A percentile compares a stretch with the other conserved stretches of the same genome.
phyloP scores from a whole-genome alignment of 1,140 invertebrate species.

The Drosophila bocqueti region DNA sequence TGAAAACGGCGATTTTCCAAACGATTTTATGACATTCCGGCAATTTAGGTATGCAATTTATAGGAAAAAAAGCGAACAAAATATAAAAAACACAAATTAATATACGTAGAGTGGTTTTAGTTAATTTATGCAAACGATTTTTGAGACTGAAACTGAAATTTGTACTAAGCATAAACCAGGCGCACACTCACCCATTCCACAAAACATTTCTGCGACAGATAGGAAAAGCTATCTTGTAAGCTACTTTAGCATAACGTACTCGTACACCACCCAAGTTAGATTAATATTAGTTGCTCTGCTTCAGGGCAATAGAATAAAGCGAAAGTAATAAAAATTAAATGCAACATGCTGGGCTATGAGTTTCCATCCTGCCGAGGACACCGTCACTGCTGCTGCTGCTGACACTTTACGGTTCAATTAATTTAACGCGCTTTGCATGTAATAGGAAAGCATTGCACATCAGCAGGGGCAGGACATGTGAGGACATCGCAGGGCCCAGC shows the following conservation, averaged over 20 bases:
- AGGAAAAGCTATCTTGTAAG: constrained; percentile 33
- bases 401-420: constrained; percentile 79
- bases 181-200: constrained; percentile 44
- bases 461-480: constrained; percentile 41
- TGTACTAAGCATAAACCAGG: constrained; percentile 73
- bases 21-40: constrained; percentile 54
- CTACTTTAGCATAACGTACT: constrained; percentile 34
- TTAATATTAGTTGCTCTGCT: constrained; percentile 66
- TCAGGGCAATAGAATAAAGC: constrained; percentile 70
- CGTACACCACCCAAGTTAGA: constrained; percentile 34
- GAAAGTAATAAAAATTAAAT: constrained; percentile 73
- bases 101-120: constrained; percentile 65
- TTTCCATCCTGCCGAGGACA: constrained; percentile 9
- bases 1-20: constrained; percentile 56
- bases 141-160: constrained; percentile 83
- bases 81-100: constrained; percentile 27
- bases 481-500: constrained; percentile 46
- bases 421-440: constrained; percentile 79
- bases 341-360: constrained; percentile 57
- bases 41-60: constrained; percentile 52
- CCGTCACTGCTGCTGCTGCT: constrained; percentile 33
- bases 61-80: constrained; percentile 11
- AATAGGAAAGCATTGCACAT: constrained; percentile 66
- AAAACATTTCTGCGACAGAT: constrained; percentile 15
- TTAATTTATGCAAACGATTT: constrained; percentile 79